These are phyloP conservation scores for Stichopus chloronotus DNA, from an alignment of 35 echinoderm and acorn worm species.

Conservation along the genomic window DNA sequence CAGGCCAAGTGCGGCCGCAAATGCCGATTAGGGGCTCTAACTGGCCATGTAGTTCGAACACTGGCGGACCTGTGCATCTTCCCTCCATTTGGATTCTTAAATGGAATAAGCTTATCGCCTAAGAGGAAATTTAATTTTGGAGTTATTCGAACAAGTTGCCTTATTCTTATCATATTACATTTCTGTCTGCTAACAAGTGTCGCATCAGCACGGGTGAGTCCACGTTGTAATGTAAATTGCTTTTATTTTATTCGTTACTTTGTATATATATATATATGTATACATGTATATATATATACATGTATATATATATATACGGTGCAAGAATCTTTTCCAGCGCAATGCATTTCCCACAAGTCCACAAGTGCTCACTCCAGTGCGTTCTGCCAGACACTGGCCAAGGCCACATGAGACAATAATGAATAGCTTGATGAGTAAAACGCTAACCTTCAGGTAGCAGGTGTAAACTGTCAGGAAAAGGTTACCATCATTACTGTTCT, in stretches of 20 bases:
- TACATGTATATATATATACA: not conserved
- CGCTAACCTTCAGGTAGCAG: no score
- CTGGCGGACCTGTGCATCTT: not conserved
- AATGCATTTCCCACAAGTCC: no score
- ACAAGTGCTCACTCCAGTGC: no score
- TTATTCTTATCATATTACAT: conserved; percentile 15
- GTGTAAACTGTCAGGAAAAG: no score
- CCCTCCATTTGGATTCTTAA: conserved; percentile 14
- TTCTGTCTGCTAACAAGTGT: conserved; percentile 18
- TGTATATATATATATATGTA: not conserved
- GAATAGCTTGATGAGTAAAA: no score
- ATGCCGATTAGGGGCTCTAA: not conserved
- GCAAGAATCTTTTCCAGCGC: no score
- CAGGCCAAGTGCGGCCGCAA: no score
- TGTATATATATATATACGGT: not conserved
- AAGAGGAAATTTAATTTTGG: not conserved
- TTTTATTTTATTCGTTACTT: not conserved
- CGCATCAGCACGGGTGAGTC: conserved; percentile 18
- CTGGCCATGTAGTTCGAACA: not conserved
- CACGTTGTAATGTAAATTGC: not conserved
- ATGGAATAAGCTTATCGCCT: not conserved
- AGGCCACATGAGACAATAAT: no score
- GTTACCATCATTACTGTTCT: no score
- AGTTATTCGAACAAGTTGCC: conserved; percentile 36
- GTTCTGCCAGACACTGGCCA: no score